These are phyloP conservation scores for Vanessa atalanta DNA, from an alignment of 1,140 invertebrate genomes.

Conservation along the genomic window DNA sequence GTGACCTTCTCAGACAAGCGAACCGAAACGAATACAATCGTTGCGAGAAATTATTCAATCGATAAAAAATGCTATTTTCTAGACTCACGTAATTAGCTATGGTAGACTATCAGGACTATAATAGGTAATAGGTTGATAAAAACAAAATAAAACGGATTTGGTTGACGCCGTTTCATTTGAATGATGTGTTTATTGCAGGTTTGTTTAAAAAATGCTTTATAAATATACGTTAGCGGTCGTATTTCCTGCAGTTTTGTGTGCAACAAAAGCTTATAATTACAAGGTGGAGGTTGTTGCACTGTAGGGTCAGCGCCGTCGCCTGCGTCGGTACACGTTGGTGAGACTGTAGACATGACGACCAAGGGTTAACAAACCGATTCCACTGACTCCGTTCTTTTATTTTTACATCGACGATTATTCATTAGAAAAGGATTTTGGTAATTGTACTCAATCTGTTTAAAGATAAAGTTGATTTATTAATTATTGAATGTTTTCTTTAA, in stretches of 20 bases:
- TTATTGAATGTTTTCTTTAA: not conserved
- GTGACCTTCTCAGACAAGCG: slow-evolving; percentile 47
- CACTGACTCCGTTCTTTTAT: slow-evolving; percentile 23
- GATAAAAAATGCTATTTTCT: slow-evolving; percentile 42
- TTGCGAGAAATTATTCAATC: slow-evolving; percentile 43
- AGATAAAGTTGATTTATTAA: not conserved
- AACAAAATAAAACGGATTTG: slow-evolving; percentile 4
- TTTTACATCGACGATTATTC: slow-evolving; percentile 17
- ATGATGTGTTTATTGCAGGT: slow-evolving; percentile 14
- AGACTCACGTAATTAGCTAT: slow-evolving; percentile 34
- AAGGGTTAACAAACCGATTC: slow-evolving; percentile 64
- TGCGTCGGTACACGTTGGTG: slow-evolving; percentile 38
- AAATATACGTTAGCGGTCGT: slow-evolving; percentile 16
- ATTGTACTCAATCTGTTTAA: not conserved
- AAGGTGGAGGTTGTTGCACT: slow-evolving; percentile 74
- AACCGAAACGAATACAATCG: slow-evolving; percentile 49
- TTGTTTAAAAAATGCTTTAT: slow-evolving; percentile 21
- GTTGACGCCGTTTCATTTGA: slow-evolving; percentile 13
- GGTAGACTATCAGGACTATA: slow-evolving; percentile 34
- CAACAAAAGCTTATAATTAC: slow-evolving; percentile 75
- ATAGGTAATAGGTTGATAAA: slow-evolving; percentile 16
- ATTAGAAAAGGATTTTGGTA: not conserved
- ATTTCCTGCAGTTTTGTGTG: slow-evolving; percentile 61
- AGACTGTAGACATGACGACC: slow-evolving; percentile 58
- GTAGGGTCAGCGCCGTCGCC: slow-evolving; percentile 47